Evolutionary conservation across 1,140 invertebrate species (phyloP).

Genomic region (Battus philenor): DNA sequence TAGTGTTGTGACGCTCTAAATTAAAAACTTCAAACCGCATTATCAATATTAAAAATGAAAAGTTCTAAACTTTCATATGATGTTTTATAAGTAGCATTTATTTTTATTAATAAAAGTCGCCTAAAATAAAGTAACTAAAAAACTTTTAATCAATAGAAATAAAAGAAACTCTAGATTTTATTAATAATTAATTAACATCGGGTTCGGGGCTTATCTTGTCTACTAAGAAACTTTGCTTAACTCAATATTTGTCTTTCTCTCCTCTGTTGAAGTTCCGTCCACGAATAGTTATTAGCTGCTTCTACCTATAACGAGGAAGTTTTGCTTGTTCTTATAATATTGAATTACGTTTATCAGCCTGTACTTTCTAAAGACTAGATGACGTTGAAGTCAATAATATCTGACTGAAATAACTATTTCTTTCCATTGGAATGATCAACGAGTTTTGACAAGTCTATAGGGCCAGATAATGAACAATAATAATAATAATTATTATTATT

Average conservation of each 20-base stretch:
- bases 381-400: slow-evolving; percentile 5
- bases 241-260: slow-evolving; percentile 56
- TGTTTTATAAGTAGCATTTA: no score
- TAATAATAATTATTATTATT: no score
- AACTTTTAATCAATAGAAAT: slow-evolving; percentile 16
- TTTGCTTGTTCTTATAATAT: slow-evolving; percentile 43
- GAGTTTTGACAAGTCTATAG: no score
- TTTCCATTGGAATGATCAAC: no score
- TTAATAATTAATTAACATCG: slow-evolving; percentile 55
- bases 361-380: slow-evolving; percentile 8
- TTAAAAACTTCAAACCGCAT: no score
- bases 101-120: no score
- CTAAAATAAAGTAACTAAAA: no score
- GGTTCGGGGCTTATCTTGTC: slow-evolving; percentile 36
- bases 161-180: slow-evolving; percentile 33
- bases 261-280: slow-evolving; percentile 45
- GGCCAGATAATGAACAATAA: no score
- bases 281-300: slow-evolving; percentile 55
- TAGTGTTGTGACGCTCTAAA: no score
- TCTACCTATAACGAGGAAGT: slow-evolving; percentile 29
- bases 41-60: no score
- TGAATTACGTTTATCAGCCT: slow-evolving; percentile 32
- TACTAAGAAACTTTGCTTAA: slow-evolving; percentile 43
- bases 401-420: no score
- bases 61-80: no score